Evolutionary conservation across 2,888 invertebrate genomes (phyloP).

Genomic region (Cheiracanthium punctorium): DNA sequence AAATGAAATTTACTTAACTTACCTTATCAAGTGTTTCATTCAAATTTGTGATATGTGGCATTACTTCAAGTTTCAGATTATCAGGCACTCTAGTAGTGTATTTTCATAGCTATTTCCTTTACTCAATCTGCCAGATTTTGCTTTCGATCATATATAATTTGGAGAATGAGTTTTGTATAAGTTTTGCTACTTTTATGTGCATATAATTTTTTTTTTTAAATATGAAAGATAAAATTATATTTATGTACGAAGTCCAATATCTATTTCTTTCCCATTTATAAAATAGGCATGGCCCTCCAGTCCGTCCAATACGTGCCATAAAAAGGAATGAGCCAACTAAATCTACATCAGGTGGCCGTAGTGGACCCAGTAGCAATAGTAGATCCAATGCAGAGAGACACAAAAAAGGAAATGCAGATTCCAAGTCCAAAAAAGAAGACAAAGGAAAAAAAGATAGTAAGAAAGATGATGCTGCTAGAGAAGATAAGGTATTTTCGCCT

Average conservation of each 20-base stretch:
- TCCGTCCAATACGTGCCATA: conserved; percentile 55
- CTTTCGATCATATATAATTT: no score
- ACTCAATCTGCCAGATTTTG: no score
- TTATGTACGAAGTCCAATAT: not conserved
- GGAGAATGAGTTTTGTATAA: no score
- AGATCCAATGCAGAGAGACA: conserved; percentile 56
- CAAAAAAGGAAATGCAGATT: conserved; percentile 41
- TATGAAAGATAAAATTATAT: no score
- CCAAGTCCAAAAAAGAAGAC: conserved; percentile 70
- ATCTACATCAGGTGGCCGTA: conserved; percentile 17
- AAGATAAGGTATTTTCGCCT: conserved; percentile 41
- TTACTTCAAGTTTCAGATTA: no score
- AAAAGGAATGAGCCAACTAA: conserved; percentile 46
- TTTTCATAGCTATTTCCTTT: no score
- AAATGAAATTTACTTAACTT: no score
- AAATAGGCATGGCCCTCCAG: conserved; percentile 67
- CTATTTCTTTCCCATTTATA: no score
- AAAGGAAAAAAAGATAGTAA: conserved; percentile 72
- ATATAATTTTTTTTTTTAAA: not conserved
- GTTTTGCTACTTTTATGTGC: not conserved
- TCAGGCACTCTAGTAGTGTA: no score
- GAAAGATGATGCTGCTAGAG: conserved; percentile 68
- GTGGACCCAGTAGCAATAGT: conserved; percentile 39
- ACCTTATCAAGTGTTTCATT: no score
- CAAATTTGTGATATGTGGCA: no score